phyloP scores from a whole-genome alignment of 1,140 invertebrate genomes.

The Notospermus geniculatus region DNA sequence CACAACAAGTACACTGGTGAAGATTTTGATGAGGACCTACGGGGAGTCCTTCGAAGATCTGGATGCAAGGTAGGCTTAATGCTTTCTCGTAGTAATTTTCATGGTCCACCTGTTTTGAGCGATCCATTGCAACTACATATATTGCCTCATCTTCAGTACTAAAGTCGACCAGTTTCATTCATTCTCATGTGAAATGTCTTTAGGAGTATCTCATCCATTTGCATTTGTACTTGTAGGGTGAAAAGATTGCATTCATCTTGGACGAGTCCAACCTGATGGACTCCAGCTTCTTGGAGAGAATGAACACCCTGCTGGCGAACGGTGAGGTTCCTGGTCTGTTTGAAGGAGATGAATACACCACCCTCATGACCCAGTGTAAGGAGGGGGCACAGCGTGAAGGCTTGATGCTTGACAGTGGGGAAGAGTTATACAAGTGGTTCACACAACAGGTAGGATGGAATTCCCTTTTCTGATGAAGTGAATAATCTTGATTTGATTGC shows the following conservation, averaged over 20 bases:
- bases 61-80: constrained; percentile 74
- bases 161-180: no score
- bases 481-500: no score
- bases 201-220: no score
- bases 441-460: constrained; percentile 67
- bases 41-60: constrained; percentile 86
- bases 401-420: constrained; percentile 95
- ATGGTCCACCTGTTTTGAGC: no score
- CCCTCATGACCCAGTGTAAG: constrained; percentile 99
- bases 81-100: background rate
- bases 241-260: constrained; percentile 98
- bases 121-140: no score
- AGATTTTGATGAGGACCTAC: constrained; percentile 98
- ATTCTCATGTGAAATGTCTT: no score
- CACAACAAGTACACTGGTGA: constrained; percentile 98
- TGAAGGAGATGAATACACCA: constrained; percentile 92
- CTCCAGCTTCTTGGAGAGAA: constrained; percentile 96
- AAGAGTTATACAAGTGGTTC: constrained; percentile 99
- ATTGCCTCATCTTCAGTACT: no score
- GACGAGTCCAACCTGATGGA: constrained; percentile 99
- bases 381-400: constrained; percentile 97
- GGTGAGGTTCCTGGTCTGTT: constrained; percentile 78
- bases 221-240: constrained; percentile 62
- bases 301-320: constrained; percentile 98
- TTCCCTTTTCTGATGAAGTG: no score